These are phyloP conservation scores for Trogon melanurus DNA, from an alignment of 2,113 vertebrate genomes.

Conservation along the genomic window DNA sequence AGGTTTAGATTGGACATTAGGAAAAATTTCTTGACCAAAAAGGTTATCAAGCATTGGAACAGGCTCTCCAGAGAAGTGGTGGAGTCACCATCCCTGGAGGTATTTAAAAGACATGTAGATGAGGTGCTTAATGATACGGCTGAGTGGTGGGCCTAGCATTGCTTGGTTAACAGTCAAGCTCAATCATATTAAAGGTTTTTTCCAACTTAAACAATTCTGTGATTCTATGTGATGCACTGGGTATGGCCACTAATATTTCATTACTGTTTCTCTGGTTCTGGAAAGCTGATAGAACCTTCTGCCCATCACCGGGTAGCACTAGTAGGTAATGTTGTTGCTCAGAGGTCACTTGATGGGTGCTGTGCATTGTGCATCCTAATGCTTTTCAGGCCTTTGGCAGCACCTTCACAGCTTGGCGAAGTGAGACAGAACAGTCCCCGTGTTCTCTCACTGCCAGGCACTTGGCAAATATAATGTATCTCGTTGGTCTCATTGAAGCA, in stretches of 20 bases:
- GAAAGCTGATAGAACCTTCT: not conserved
- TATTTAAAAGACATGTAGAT: too few relatives aligned
- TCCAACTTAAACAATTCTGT: too few relatives aligned
- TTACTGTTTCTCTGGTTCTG: accelerated
- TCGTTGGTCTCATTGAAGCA: not conserved
- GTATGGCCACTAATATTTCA: not conserved
- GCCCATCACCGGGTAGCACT: accelerated
- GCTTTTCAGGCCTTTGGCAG: accelerated
- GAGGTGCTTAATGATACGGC: too few relatives aligned
- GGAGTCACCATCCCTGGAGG: too few relatives aligned
- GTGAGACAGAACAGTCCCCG: accelerated
- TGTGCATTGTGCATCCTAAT: not conserved
- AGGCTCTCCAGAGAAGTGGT: too few relatives aligned
- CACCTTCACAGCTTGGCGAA: not conserved
- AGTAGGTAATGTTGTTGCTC: accelerated
- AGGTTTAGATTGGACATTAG: too few relatives aligned
- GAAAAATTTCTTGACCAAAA: too few relatives aligned
- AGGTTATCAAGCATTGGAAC: too few relatives aligned
- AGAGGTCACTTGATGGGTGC: not conserved
- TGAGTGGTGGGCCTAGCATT: too few relatives aligned
- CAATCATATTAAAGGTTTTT: too few relatives aligned
- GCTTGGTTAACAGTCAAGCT: too few relatives aligned
- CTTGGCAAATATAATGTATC: not conserved
- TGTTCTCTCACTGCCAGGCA: not conserved
- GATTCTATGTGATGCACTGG: too few relatives aligned